Evolutionary conservation across 2,888 invertebrate genomes (phyloP), one percentile per base, ranked within the genome.

Genomic region (Sphecodes monilicornis): DNA sequence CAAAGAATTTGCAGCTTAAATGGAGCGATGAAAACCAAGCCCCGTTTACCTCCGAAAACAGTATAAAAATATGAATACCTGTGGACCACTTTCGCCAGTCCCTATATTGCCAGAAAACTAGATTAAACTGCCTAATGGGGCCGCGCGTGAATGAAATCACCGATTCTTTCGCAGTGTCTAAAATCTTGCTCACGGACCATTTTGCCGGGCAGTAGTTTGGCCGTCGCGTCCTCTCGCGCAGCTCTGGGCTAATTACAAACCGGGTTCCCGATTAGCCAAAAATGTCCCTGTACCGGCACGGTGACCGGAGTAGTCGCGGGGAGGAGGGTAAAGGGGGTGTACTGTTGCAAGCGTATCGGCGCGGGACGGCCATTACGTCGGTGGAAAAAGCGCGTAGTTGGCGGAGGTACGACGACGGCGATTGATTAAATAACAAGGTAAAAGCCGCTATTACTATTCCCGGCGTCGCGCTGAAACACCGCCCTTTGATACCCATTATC

Each of bases 401-500:
- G 64, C 68, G 82, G 60, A 54, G 66, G 84, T 57, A 69, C 50
- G 74, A 69, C 50, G 74, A 6, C 41, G 60, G 22, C 29, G 60
- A 72, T 79, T 82, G 82, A 86, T 86, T 77, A 75, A 86, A 85
- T 85, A 86, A 86, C 85, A 85, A 87, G 86, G 83, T 89, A 89
- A 89, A 89, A 87, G 89, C 88, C 83, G 83, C 76, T 78, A 85
- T 86, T 86, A 86, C 82, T 78, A 88, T 88, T 85, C 86, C 84
- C 72, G 69, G 71, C 68, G 83, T 80, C 88, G 85, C 88, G 88
- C 89, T 85, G 84, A 81, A 85, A 89, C 88, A 87, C 82, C 77
- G 85, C 80, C 89, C 90, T 90, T 90, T 90, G 90, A 90, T 88
- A 90, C 82, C 90, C 87, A 90, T 90, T 90, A 90, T 89, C 90